Evolutionary conservation across 2,113 vertebrate genomes (phyloP), one percentile per base, ranked within the genome.

Genomic region (Cyphomyrus plagiostoma): DNA sequence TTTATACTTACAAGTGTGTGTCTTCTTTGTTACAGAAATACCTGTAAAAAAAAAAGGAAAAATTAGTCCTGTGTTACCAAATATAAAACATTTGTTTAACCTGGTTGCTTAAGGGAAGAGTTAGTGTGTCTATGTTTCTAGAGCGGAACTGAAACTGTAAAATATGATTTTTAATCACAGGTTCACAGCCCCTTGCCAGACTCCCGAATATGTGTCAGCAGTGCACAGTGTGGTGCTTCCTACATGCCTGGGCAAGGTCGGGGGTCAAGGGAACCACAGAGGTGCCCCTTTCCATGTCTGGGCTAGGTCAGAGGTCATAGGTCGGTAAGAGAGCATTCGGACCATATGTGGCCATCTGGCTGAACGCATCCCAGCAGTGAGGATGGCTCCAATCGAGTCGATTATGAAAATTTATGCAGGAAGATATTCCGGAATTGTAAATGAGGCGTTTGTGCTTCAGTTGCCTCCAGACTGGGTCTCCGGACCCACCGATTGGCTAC

Each of bases 1-100:
- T 21, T 53, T 13, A 39, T 89, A 89, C 88, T 98, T 95, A 98
- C 97, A 98, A 92, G 97, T 97, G 91, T 98, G 97, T 1, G 97
- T 98, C 96, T 97, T 98, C 97, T 98, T 98, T 0, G 95, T 96
- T 90, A 96, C 95, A 8, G 96, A 96, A 92, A 96, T 96, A 94
- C 97, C 97, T 98, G 93, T 30, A 94, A 95, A 87, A 26, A 87
- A 26, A 94, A 82, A 74, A 7, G 1, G 23, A 50, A 50, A 88
- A 52, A 74, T 52, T 39, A 66, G 49, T 45, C 87, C 42, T n/a
- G 23, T 70, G 5, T 70, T 45, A 39, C 42, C 82, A 84, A 84
- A 46, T 84, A 48, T 46, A 84, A 45, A 84, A 46, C 39, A 48
- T 84, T 84, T 46, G 82, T 84, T 84, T 84, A 23, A 84, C 45